Evolutionary conservation across 2,113 vertebrate genomes (phyloP).

Genomic region (Cricetomys ansorgei): DNA sequence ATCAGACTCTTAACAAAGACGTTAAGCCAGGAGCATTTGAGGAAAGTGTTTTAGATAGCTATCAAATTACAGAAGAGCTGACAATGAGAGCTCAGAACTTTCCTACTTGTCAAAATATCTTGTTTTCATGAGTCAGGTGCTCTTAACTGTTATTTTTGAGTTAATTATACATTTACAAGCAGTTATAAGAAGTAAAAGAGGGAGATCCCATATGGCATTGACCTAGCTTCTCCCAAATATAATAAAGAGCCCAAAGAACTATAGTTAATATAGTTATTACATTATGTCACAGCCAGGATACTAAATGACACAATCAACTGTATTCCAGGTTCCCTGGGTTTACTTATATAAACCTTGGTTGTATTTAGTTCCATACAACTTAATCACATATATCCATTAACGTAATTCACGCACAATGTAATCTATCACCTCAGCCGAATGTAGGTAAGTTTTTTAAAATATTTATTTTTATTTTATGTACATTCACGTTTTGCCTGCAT

Average conservation of each 20-base stretch:
- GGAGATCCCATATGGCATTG: neutral
- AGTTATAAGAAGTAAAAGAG: neutral
- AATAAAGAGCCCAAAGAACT: neutral
- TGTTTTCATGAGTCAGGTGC: constrained; percentile 40
- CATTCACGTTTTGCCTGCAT: neutral
- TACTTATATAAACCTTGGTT: neutral
- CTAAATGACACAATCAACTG: neutral
- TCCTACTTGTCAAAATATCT: neutral
- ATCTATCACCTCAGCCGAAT: neutral
- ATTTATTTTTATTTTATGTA: neutral
- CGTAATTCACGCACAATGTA: too few relatives aligned
- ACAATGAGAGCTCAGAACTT: constrained; percentile 12
- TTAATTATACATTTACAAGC: neutral
- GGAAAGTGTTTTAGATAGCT: constrained; percentile 33
- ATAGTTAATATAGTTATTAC: too few relatives aligned
- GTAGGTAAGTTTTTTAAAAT: neutral
- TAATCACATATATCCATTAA: neutral
- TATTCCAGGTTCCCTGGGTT: neutral
- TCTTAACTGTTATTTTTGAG: constrained; percentile 15
- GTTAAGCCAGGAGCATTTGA: constrained; percentile 40
- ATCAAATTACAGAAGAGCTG: constrained; percentile 10
- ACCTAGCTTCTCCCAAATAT: neutral
- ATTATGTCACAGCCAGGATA: neutral
- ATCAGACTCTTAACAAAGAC: constrained; percentile 28
- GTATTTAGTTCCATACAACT: neutral